These are phyloP conservation scores for Eugnorisma glareosa DNA, from an alignment of 2,888 invertebrate species.

Conservation along the genomic window DNA sequence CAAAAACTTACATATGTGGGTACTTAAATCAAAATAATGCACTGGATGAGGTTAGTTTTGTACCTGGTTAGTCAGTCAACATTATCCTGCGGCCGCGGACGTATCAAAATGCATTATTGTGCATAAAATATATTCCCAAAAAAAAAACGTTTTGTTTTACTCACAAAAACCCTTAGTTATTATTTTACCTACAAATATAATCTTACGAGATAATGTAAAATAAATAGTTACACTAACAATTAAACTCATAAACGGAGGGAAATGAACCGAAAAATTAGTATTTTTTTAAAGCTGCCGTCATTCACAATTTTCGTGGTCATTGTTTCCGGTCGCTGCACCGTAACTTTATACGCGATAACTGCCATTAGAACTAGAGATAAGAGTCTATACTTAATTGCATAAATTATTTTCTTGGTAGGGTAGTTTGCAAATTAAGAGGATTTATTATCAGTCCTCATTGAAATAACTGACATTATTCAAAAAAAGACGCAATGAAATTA, in stretches of 20 bases:
- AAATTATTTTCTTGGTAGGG: constrained; percentile 31
- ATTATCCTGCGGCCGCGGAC: constrained; percentile 75
- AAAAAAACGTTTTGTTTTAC: constrained; percentile 74
- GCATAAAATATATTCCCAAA: constrained; percentile 80
- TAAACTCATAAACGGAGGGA: constrained; percentile 85
- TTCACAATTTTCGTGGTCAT: constrained; percentile 65
- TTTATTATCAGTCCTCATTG: constrained; percentile 22
- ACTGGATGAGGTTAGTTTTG: constrained; percentile 87
- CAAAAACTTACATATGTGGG: constrained; percentile 83
- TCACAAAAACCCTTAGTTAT: constrained; percentile 78
- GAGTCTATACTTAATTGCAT: constrained; percentile 34
- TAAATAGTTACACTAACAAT: constrained; percentile 83
- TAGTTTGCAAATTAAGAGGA: constrained; percentile 29
- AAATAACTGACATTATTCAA: constrained; percentile 18
- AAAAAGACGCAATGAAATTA: constrained; percentile 39
- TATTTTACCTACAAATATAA: constrained; percentile 67
- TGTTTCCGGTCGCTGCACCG: constrained; percentile 51
- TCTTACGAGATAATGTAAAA: constrained; percentile 75
- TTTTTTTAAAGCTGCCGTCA: constrained; percentile 74
- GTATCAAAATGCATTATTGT: constrained; percentile 85
- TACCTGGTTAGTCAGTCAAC: constrained; percentile 84
- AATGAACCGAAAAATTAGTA: constrained; percentile 71
- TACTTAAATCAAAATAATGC: constrained; percentile 86
- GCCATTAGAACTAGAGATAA: constrained; percentile 30
- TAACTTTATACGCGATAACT: constrained; percentile 51